Evolutionary conservation across 2,888 invertebrate species (phyloP).

Genomic region (Mechanitis messenoides): DNA sequence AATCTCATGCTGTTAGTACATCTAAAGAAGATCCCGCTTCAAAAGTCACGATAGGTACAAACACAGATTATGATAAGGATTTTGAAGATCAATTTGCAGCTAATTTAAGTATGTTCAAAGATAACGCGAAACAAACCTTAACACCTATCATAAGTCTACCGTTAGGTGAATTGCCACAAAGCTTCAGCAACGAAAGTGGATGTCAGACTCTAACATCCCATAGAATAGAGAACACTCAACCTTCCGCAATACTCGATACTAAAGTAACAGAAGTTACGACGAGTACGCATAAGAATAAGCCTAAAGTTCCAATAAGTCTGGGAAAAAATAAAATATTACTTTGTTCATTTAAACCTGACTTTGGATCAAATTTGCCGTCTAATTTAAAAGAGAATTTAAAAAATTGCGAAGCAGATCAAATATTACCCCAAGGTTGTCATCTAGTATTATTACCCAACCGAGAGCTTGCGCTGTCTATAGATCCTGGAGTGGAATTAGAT

Average conservation of each 20-base stretch:
- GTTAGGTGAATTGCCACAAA: background rate
- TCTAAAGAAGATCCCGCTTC: background rate
- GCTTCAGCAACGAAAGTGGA: background rate
- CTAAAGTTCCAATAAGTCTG: slow-evolving; percentile 46
- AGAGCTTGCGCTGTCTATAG: slow-evolving; percentile 36
- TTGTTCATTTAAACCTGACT: slow-evolving; percentile 44
- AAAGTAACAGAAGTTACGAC: slow-evolving; percentile 20
- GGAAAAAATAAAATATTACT: slow-evolving; percentile 60
- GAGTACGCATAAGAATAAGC: slow-evolving; percentile 19
- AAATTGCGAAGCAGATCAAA: too few species aligned
- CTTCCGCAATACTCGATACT: background rate
- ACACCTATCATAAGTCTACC: background rate
- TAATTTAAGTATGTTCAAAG: background rate
- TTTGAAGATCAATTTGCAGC: slow-evolving; percentile 14
- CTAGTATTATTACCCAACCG: slow-evolving; percentile 40
- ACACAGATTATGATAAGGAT: slow-evolving; percentile 18
- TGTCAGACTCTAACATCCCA: background rate
- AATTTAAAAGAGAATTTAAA: too few species aligned
- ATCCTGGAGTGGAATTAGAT: slow-evolving; percentile 34
- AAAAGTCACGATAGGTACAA: slow-evolving; percentile 11
- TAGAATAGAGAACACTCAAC: background rate
- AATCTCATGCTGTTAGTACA: background rate
- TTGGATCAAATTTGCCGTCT: background rate
- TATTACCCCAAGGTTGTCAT: slow-evolving; percentile 39
- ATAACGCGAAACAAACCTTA: background rate